Conservation (phyloP, 1,140 invertebrate genomes). For the Psix sp. region DNA sequence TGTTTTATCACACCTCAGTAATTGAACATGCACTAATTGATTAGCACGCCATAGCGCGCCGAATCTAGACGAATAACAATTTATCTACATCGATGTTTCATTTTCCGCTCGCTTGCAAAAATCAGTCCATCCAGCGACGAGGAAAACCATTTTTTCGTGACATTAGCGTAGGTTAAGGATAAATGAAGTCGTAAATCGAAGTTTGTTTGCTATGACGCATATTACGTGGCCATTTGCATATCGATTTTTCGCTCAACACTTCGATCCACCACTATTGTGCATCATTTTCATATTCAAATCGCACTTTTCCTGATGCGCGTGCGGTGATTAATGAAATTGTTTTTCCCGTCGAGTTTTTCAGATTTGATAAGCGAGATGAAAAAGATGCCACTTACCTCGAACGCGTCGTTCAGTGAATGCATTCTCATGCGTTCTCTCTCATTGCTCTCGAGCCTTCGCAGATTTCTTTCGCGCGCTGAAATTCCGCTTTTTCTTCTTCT, state of each 20-base stretch:
- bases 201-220: no score
- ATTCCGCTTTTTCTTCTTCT: conserved; percentile 83
- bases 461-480: conserved; percentile 87
- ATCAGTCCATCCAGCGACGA: no score
- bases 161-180: no score
- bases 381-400: conserved; percentile 80
- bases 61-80: conserved; percentile 14
- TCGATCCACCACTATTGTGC: no score
- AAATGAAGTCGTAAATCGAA: no score
- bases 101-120: neutral
- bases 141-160: no score
- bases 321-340: conserved; percentile 28
- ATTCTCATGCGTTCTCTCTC: conserved; percentile 91
- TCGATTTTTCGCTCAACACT: no score
- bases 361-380: conserved; percentile 6
- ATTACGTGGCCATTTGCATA: no score
- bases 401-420: conserved; percentile 92
- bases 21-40: conserved; percentile 55
- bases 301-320: neutral
- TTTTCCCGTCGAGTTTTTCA: conserved; percentile 6
- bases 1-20: conserved; percentile 47
- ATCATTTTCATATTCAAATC: conserved; percentile 1
- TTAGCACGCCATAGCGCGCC: conserved; percentile 37
- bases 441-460: conserved; percentile 90
- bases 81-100: conserved; percentile 14